These are phyloP conservation scores for Delichon dasypus DNA, from an alignment of 2,797 vertebrate genomes.

Conservation along the genomic window DNA sequence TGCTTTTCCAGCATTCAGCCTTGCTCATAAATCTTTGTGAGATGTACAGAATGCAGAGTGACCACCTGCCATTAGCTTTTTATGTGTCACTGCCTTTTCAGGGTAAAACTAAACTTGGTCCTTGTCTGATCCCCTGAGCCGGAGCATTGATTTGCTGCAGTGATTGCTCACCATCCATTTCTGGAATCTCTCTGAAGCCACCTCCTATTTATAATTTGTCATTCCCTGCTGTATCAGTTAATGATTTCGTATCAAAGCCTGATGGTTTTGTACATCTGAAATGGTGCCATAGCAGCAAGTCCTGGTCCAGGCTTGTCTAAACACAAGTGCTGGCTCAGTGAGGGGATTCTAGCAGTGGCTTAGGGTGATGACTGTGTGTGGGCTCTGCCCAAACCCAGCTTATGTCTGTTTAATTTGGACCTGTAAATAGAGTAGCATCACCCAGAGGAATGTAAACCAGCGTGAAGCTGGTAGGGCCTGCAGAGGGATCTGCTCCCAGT, in stretches of 20 bases:
- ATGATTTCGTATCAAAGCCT: background rate
- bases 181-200: slow-evolving; percentile 45
- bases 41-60: slow-evolving; percentile 38
- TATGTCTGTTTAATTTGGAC: background rate
- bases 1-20: slow-evolving; percentile 43
- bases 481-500: background rate
- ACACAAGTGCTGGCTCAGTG: background rate
- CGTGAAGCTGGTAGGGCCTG: background rate
- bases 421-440: background rate
- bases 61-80: slow-evolving; percentile 52
- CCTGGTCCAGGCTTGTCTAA: background rate
- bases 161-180: slow-evolving; percentile 58
- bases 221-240: background rate
- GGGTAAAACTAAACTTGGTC: slow-evolving; percentile 28
- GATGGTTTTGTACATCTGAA: background rate
- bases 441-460: background rate
- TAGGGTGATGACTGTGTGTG: background rate
- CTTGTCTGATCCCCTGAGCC: background rate
- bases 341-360: background rate
- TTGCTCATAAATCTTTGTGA: slow-evolving; percentile 51
- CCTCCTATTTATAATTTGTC: slow-evolving; percentile 63
- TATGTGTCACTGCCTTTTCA: slow-evolving; percentile 53
- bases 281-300: background rate
- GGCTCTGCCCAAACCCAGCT: background rate
- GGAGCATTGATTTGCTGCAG: slow-evolving; percentile 43